Percentiles rank a stretch among this genome's conserved stretches.
phyloP scores from a whole-genome alignment of 2,113 vertebrate genomes.

The Tetraodon nigroviridis region DNA sequence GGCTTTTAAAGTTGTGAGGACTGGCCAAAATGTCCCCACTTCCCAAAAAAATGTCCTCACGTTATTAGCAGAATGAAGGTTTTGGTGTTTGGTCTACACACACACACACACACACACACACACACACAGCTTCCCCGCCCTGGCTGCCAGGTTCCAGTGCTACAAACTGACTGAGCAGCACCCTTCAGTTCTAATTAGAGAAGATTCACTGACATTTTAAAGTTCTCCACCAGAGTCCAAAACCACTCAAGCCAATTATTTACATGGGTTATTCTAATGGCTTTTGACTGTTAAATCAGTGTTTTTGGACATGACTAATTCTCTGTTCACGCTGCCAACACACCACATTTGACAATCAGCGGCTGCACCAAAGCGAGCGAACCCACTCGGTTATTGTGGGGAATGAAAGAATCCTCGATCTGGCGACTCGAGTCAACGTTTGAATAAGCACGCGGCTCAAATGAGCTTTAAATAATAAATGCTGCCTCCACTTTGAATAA shows the following conservation, averaged over 20 bases:
- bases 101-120: constrained; percentile 8
- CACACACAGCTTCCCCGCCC: constrained; percentile 35
- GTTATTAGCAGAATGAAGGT: no score
- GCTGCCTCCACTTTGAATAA: constrained; percentile 1
- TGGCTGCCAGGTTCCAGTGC: constrained; percentile 50
- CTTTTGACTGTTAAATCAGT: constrained; percentile 33
- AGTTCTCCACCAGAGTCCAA: constrained; percentile 45
- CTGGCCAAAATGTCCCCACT: no score
- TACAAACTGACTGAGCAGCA: constrained; percentile 51
- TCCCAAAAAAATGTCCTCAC: no score
- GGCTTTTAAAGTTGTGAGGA: no score
- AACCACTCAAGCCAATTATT: constrained; percentile 51
- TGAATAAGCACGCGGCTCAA: constrained; percentile 6
- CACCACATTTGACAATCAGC: constrained; percentile 20
- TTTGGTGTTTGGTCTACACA: no score
- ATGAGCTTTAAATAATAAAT: constrained; percentile 17
- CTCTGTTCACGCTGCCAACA: constrained; percentile 19
- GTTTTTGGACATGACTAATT: constrained; percentile 43
- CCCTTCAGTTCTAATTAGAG: constrained; percentile 55
- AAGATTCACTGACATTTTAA: constrained; percentile 56
- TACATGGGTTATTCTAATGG: constrained; percentile 36
- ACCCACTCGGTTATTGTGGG: neutral
- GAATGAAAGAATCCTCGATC: constrained; percentile 11
- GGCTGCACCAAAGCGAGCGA: constrained; percentile 7
- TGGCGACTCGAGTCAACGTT: constrained; percentile 15